phyloP scores from a whole-genome alignment of 1,140 invertebrate genomes.

The Drosophila azteca region DNA sequence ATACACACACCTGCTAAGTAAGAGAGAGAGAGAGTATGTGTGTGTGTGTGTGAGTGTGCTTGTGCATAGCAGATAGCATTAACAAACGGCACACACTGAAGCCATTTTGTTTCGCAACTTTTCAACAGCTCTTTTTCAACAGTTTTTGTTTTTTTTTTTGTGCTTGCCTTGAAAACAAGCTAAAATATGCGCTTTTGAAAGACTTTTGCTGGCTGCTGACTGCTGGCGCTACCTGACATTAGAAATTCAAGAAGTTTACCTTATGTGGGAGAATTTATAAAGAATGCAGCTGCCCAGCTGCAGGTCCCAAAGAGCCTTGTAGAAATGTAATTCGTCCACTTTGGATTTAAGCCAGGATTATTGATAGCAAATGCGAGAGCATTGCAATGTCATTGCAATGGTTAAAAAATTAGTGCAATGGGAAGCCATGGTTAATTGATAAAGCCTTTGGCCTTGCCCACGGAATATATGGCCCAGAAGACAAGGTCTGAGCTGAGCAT shows the following conservation, averaged over 20 bases:
- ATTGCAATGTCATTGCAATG: slow-evolving; percentile 13
- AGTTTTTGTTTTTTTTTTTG: slow-evolving; percentile 71
- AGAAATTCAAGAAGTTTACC: slow-evolving; percentile 19
- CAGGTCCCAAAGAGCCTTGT: neutral
- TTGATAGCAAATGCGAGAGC: neutral
- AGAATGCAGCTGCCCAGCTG: slow-evolving; percentile 30
- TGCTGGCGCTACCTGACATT: slow-evolving; percentile 6
- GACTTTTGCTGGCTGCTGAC: neutral
- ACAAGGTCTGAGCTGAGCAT: slow-evolving; percentile 21
- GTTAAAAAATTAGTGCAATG: neutral
- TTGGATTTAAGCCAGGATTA: slow-evolving; percentile 5
- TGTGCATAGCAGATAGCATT: slow-evolving; percentile 61
- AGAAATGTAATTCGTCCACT: slow-evolving; percentile 12
- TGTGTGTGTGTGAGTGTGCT: slow-evolving; percentile 1
- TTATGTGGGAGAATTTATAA: slow-evolving; percentile 29
- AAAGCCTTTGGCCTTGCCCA: slow-evolving; percentile 16
- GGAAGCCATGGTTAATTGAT: slow-evolving; percentile 28
- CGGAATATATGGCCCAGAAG: neutral
- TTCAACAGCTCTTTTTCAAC: slow-evolving; percentile 73
- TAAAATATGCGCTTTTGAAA: too few species aligned
- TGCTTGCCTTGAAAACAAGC: slow-evolving; percentile 77
- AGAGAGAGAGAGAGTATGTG: neutral
- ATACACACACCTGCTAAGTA: neutral
- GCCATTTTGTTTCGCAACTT: slow-evolving; percentile 78
- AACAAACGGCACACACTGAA: slow-evolving; percentile 62